Conservation (phyloP, 2,797 vertebrate species). For the Otolemur crassicaudatus region DNA sequence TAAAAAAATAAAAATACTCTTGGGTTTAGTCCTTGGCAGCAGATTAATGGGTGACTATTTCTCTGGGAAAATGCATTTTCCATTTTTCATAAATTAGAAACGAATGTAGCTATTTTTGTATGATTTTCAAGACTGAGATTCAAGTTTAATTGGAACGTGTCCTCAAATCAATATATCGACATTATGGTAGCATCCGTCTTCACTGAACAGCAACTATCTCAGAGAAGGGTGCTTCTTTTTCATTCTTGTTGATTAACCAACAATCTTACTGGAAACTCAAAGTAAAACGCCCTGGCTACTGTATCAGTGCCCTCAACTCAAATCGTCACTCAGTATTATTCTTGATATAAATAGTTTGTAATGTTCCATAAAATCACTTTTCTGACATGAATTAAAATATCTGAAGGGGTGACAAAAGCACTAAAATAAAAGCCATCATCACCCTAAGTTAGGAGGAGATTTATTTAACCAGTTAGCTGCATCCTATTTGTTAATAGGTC, state of each 20-base stretch:
- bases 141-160: background rate
- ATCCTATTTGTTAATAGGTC: conserved; percentile 15
- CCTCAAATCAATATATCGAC: background rate
- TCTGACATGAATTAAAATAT: background rate
- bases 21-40: background rate
- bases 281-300: background rate
- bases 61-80: conserved; percentile 14
- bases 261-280: background rate
- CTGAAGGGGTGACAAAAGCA: background rate
- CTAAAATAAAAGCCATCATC: background rate
- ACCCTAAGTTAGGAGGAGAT: background rate
- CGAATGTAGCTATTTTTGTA: background rate
- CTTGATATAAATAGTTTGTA: background rate
- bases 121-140: conserved; percentile 27
- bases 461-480: conserved; percentile 16
- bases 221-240: background rate
- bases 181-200: background rate
- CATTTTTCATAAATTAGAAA: conserved; percentile 2
- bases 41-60: background rate
- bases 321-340: background rate
- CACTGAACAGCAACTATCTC: background rate
- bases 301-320: background rate
- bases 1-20: background rate
- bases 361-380: background rate
- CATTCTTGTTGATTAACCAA: conserved; percentile 31